Conservation (phyloP, 2,888 invertebrate genomes). For the Drosophila diplacantha region DNA sequence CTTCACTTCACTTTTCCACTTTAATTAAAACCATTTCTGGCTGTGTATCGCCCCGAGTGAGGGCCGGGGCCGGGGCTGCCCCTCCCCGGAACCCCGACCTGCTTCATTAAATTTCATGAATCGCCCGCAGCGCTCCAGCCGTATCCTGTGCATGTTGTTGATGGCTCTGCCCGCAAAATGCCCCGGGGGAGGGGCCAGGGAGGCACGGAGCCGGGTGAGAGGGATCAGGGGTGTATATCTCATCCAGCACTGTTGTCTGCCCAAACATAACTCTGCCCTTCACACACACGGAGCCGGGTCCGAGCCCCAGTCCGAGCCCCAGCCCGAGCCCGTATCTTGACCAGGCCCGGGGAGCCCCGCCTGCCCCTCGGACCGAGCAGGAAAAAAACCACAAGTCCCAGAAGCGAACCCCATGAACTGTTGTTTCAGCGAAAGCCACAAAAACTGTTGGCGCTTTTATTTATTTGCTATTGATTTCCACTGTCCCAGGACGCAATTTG, state of each 20-base stretch:
- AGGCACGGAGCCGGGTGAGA: not conserved
- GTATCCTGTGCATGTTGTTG: constrained; percentile 67
- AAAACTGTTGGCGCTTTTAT: constrained; percentile 72
- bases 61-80: constrained; percentile 22
- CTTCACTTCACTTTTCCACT: too few relatives aligned
- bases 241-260: constrained; percentile 53
- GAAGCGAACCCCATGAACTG: constrained; percentile 20
- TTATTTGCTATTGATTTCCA: constrained; percentile 74
- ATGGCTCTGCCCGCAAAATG: constrained; percentile 56
- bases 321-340: constrained; percentile 53
- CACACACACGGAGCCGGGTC: not conserved
- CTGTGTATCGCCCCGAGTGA: constrained; percentile 20
- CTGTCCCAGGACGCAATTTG: constrained; percentile 74
- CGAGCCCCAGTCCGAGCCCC: constrained; percentile 10
- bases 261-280: constrained; percentile 50
- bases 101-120: constrained; percentile 73
- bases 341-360: constrained; percentile 21
- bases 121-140: constrained; percentile 65
- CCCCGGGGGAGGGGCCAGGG: not conserved
- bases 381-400: not conserved
- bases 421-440: constrained; percentile 68
- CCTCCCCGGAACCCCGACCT: constrained; percentile 37
- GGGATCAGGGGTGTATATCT: constrained; percentile 11
- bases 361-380: too few relatives aligned
- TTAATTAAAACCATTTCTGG: not conserved